phyloP scores from a whole-genome alignment of 23 tunicate genomes.

The Diplosoma virens region DNA sequence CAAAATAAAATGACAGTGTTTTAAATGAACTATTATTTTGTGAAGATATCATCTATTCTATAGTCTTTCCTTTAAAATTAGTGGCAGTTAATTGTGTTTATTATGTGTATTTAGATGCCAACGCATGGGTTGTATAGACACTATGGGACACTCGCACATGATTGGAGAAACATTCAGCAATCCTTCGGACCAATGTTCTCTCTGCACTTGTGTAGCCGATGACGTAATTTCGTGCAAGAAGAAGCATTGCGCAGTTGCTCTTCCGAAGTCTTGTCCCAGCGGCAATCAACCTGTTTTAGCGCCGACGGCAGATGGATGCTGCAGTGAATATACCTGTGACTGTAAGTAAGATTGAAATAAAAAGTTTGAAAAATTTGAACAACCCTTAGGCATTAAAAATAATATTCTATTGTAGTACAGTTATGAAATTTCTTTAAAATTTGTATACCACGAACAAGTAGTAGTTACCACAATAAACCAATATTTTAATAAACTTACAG shows the following conservation, averaged over 20 bases:
- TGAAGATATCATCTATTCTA: too few species aligned
- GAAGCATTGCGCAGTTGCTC: conserved; percentile 32
- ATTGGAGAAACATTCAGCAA: conserved; percentile 60
- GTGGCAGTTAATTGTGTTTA: too few species aligned
- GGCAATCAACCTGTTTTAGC: conserved; percentile 41
- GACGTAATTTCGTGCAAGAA: conserved; percentile 45
- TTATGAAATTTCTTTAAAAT: too few species aligned
- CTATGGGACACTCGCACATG: conserved; percentile 37
- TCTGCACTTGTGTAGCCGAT: conserved; percentile 63
- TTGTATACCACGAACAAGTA: too few species aligned
- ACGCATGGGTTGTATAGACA: conserved; percentile 57
- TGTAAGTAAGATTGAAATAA: conserved; percentile 72
- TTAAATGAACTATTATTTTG: too few species aligned
- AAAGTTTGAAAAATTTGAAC: too few species aligned
- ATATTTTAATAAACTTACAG: too few species aligned
- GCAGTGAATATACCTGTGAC: conserved; percentile 75
- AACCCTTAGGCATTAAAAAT: too few species aligned
- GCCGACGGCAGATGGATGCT: conserved; percentile 71
- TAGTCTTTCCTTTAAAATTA: too few species aligned
- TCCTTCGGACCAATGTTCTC: conserved; percentile 61
- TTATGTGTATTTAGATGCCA: conserved; percentile 88
- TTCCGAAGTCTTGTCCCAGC: conserved; percentile 31
- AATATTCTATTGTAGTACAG: too few species aligned
- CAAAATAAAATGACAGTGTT: too few species aligned
- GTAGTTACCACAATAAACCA: too few species aligned